These are phyloP conservation scores for Clusia tigrina DNA, from an alignment of 2,888 invertebrate genomes.

Conservation along the genomic window DNA sequence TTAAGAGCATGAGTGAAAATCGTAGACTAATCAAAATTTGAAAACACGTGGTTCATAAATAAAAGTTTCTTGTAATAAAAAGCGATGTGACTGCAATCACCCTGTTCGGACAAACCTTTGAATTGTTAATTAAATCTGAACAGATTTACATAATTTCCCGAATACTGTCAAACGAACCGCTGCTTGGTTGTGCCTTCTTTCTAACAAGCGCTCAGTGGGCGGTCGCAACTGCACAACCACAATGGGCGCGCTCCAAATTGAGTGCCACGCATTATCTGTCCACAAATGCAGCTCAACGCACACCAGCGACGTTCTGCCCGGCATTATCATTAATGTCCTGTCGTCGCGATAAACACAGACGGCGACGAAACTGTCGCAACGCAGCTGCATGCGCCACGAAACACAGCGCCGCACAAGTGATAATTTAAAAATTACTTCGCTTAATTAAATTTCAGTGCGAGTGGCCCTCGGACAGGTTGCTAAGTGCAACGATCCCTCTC, in stretches of 20 bases:
- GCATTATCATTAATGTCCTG: slow-evolving; percentile 40
- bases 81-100: not conserved
- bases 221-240: not conserved
- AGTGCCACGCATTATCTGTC: slow-evolving; percentile 17
- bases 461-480: too few species aligned
- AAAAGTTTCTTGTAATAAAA: too few species aligned
- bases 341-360: slow-evolving; percentile 33
- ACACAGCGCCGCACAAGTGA: not conserved
- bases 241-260: slow-evolving; percentile 14
- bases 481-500: too few species aligned
- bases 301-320: not conserved
- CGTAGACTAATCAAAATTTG: too few species aligned
- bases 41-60: too few species aligned
- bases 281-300: not conserved
- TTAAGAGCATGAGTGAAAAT: too few species aligned
- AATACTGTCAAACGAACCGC: slow-evolving; percentile 14
- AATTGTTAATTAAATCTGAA: slow-evolving; percentile 24
- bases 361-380: slow-evolving; percentile 38
- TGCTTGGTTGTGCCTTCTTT: too few species aligned
- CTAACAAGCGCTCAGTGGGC: not conserved
- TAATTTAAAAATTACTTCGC: not conserved
- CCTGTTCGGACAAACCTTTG: slow-evolving; percentile 19
- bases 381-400: not conserved
- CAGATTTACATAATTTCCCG: slow-evolving; percentile 46
- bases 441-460: slow-evolving; percentile 3